Evolutionary conservation across 1,140 invertebrate genomes (phyloP), one percentile per base, ranked within the genome.

Genomic region (Potamilus streckersoni): DNA sequence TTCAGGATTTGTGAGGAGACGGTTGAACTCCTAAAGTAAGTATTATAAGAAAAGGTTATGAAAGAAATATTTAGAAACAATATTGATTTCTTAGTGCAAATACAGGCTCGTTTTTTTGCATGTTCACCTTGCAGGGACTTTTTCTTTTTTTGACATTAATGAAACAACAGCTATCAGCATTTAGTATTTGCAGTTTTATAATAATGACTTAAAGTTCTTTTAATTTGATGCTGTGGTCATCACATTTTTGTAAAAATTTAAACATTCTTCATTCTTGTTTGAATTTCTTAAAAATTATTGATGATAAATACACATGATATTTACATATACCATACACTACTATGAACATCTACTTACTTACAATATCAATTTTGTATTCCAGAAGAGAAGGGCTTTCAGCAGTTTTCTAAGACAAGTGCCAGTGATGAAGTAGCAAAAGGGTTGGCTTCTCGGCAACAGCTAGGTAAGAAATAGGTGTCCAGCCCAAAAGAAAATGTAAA

Each of bases 351-450:
- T 49, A 49, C 38, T 11, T 49, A 49, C 6, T 11, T 49, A 49
- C 6, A 49, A 49, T 49, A 49, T 8, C 38, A 15, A 17, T 19
- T 69, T 69, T 69, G 56, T 71, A n/a, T 55, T 75, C 27, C 38
- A 71, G 23, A 56, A 76, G 74, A 76, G 19, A 69, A 71, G 2
- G 74, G 74, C 57, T 66, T 76, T 38, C 64, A 77, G 59, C 81
- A 84, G 62, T 85, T 88, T 73, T 84, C 83, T 16, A 83, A 82
- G 67, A 69, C 82, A 56, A 92, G 93, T 88, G 78, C 91, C 6
- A 87, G 89, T n/a, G 91, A 91, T 79, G 93, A 95, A 85, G 91
- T 94, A 5, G 93, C 94, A 82, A 96, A 95, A 90, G 95, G 94
- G 56, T 89, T 92, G n/a, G 93, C 93, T 85, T 93, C 96, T 2